Evolutionary conservation across 2,888 invertebrate species (phyloP), one percentile per base, ranked within the genome.

Genomic region (Exephanes ischioxanthus): DNA sequence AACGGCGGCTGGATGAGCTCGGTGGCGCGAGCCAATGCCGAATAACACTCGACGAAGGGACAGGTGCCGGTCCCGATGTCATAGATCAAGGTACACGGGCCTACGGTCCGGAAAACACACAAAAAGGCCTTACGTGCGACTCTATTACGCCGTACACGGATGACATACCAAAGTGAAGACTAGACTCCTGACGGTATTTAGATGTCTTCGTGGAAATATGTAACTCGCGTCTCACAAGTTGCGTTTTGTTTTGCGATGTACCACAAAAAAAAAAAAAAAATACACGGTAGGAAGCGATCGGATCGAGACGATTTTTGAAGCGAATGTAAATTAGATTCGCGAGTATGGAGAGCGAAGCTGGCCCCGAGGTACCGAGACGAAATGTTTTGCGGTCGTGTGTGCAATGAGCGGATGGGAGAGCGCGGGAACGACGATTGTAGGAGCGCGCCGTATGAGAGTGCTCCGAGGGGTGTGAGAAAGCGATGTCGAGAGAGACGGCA

Each of bases 21-120:
- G 70, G 67, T 77, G 30, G 75, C 51, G 73, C 68, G 73, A 72
- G 58, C 71, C 85, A 83, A 78, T 81, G 81, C 85, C 79, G 78
- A 66, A 81, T 81, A 80, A 66, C 26, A 71, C 51, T 51, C 71
- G 58, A 79, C 72, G 88, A 88, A 89, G 90, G 89, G 92, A 91
- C 93, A 92, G 92, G 91, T 92, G 92, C 90, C 84, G 75, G 76
- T 67, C 55, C 77, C 78, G 41, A 22, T 84, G 68, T 81, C 81
- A 77, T 81, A 73, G 77, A 84, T 84, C 77, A 84, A 84, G 68
- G 45, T 73, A 61, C 77, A 61, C 45, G 68, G 48, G 48, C 73
- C 63, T 53, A 63, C 37, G 77, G 72, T 68, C 68, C 61, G 72
- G 53, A 84, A 73, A 84, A 73, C 16, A 67, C 77, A 77, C 80